Evolutionary conservation across 2,113 vertebrate genomes (phyloP).

Genomic region (Pterocles gutturalis): DNA sequence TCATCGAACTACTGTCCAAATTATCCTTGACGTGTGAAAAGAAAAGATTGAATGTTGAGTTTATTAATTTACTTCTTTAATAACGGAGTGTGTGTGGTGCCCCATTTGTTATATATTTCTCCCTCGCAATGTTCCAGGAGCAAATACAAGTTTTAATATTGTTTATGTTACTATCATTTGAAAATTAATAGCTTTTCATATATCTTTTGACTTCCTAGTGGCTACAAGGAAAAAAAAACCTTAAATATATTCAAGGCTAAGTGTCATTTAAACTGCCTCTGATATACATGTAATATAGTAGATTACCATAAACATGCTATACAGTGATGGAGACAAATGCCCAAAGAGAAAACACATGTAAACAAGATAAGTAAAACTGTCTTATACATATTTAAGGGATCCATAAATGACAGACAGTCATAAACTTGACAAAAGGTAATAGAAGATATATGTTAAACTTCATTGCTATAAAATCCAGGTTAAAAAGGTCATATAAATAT

Average conservation of each 20-base stretch:
- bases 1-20: not conserved
- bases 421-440: conserved; percentile 74
- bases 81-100: conserved; percentile 30
- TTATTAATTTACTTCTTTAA: conserved; percentile 62
- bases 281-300: conserved; percentile 73
- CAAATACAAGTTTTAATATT: conserved; percentile 61
- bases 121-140: conserved; percentile 18
- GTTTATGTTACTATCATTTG: conserved; percentile 64
- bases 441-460: conserved; percentile 68
- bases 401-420: conserved; percentile 67
- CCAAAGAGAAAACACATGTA: conserved; percentile 69
- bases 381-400: conserved; percentile 78
- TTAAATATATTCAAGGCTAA: conserved; percentile 75
- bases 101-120: conserved; percentile 28
- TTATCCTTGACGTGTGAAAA: not conserved
- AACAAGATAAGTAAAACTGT: conserved; percentile 77
- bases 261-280: conserved; percentile 75
- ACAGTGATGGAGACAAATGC: conserved; percentile 74
- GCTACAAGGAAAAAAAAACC: conserved; percentile 61
- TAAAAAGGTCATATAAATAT: conserved; percentile 73
- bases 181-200: conserved; percentile 76
- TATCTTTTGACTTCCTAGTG: conserved; percentile 65
- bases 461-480: conserved; percentile 68
- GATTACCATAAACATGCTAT: conserved; percentile 77
- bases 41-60: conserved; percentile 40